These are phyloP conservation scores for Pseudopodoces humilis DNA, from an alignment of 2,113 vertebrate species.

Conservation along the genomic window DNA sequence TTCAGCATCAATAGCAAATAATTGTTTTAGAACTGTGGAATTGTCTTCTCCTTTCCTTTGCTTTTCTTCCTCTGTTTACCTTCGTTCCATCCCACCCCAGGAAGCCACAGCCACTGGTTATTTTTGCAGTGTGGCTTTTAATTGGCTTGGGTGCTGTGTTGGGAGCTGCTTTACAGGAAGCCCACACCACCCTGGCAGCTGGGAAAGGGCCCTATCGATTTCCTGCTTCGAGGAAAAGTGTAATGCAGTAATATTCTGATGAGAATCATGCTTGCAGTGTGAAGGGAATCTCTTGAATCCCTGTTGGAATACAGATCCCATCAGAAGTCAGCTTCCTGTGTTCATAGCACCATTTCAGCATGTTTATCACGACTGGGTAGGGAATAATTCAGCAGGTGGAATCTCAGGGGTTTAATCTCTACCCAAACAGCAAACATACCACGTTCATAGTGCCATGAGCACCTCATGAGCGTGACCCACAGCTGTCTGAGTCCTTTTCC, in stretches of 20 bases:
- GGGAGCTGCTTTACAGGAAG: neutral
- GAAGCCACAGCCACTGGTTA: neutral
- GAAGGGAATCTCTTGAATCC: neutral
- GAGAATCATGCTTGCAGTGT: neutral
- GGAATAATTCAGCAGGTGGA: neutral
- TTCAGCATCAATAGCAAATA: constrained; percentile 56
- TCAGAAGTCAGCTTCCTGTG: neutral
- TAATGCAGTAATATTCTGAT: neutral
- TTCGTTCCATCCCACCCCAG: neutral
- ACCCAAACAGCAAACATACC: neutral
- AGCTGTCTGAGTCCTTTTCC: neutral
- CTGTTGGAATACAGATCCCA: neutral
- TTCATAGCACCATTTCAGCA: neutral
- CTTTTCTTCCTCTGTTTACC: neutral
- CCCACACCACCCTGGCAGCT: neutral
- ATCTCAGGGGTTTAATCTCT: neutral
- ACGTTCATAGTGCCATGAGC: rapidly evolving
- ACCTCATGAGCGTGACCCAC: rapidly evolving
- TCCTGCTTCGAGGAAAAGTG: neutral
- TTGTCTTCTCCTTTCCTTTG: neutral
- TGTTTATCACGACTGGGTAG: neutral
- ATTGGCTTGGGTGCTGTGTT: neutral
- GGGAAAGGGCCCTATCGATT: neutral
- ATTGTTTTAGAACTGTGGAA: constrained; percentile 25
- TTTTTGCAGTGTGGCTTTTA: neutral